Evolutionary conservation across 2,113 vertebrate species (phyloP).

Genomic region (Calonectris borealis): DNA sequence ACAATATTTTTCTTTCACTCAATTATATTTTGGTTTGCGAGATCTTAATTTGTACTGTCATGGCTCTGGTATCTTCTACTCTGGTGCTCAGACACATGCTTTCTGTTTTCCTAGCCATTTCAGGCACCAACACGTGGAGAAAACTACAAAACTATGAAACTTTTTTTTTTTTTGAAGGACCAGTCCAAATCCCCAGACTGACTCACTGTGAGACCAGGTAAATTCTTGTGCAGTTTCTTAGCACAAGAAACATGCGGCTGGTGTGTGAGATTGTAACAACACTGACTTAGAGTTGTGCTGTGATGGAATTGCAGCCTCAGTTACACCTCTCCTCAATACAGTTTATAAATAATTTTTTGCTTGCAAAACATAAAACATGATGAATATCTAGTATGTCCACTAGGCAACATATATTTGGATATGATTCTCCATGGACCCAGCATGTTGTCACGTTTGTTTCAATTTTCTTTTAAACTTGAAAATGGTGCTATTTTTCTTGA

Average conservation of each 20-base stretch:
- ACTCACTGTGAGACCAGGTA: neutral
- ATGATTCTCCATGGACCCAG: neutral
- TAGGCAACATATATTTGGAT: neutral
- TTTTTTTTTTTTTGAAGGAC: neutral
- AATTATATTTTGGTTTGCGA: neutral
- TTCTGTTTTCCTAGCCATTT: neutral
- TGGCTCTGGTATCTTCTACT: neutral
- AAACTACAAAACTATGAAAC: neutral
- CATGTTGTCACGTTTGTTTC: neutral
- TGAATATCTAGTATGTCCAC: neutral
- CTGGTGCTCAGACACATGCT: neutral
- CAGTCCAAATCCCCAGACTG: neutral
- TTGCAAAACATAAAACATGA: neutral
- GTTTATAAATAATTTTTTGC: neutral
- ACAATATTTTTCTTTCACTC: neutral
- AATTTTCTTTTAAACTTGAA: neutral
- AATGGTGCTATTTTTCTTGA: neutral
- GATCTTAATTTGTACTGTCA: neutral
- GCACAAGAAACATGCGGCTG: fast-evolving
- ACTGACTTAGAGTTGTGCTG: neutral
- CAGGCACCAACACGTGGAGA: neutral
- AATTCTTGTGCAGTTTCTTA: neutral
- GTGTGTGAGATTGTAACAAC: neutral
- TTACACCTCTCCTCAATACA: neutral
- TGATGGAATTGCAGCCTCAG: neutral